These are phyloP conservation scores for Melitaea athalia DNA, from an alignment of 2,888 invertebrate genomes.

Conservation along the genomic window DNA sequence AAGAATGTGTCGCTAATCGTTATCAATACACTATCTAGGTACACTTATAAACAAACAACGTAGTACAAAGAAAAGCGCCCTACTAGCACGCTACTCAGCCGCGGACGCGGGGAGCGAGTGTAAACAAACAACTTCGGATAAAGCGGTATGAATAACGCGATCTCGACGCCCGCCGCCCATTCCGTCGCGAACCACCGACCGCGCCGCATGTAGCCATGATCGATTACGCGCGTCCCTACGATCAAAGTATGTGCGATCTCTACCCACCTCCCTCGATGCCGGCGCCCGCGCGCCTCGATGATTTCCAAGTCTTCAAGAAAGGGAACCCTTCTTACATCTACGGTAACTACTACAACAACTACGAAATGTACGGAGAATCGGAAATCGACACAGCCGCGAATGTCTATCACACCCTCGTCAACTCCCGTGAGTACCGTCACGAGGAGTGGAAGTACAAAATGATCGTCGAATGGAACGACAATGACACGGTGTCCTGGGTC, in stretches of 20 bases:
- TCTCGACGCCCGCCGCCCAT: slow-evolving; percentile 49
- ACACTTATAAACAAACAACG: slow-evolving; percentile 30
- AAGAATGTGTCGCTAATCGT: slow-evolving; percentile 3
- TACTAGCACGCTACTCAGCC: slow-evolving; percentile 28
- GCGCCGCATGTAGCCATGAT: slow-evolving; percentile 71
- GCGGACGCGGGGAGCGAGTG: slow-evolving; percentile 38
- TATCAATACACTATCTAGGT: slow-evolving; percentile 15
- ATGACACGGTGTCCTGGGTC: slow-evolving; percentile 82
- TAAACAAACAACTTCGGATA: slow-evolving; percentile 64
- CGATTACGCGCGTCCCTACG: slow-evolving; percentile 76
- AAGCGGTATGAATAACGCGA: slow-evolving; percentile 55
- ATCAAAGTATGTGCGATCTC: slow-evolving; percentile 72
- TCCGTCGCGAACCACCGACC: slow-evolving; percentile 54
- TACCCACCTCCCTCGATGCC: slow-evolving; percentile 63
- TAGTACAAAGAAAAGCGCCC: slow-evolving; percentile 31
- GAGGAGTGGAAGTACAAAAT: slow-evolving; percentile 81
- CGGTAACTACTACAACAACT: slow-evolving; percentile 66
- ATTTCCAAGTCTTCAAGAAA: slow-evolving; percentile 76
- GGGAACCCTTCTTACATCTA: slow-evolving; percentile 67
- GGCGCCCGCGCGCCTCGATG: slow-evolving; percentile 73
- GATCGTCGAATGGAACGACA: slow-evolving; percentile 79
- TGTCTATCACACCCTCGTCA: slow-evolving; percentile 72
- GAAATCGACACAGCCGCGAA: slow-evolving; percentile 64
- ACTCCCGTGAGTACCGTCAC: slow-evolving; percentile 61
- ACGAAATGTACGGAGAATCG: slow-evolving; percentile 66